Conservation (phyloP, 2,113 vertebrate genomes). For the Microtus ochrogaster region DNA sequence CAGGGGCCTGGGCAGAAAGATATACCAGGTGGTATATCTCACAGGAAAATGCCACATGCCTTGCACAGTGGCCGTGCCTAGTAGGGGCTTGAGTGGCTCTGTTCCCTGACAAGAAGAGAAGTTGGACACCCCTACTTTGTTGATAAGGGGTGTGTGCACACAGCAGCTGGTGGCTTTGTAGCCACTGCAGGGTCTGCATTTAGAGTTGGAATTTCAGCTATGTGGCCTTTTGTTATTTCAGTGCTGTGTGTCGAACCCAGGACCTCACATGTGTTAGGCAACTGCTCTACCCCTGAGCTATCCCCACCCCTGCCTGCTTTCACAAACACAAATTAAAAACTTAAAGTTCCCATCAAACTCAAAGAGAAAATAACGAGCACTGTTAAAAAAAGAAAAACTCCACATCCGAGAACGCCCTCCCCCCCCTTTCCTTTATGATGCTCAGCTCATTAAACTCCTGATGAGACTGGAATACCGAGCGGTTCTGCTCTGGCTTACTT, state of each 20-base stretch:
- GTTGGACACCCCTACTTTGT: background rate
- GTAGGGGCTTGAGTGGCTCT: background rate
- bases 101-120: background rate
- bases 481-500: slow-evolving; percentile 22
- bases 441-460: slow-evolving; percentile 33
- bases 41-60: background rate
- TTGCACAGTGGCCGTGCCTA: background rate
- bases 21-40: background rate
- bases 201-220: slow-evolving; percentile 73
- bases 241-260: background rate
- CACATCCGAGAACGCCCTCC: background rate
- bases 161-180: slow-evolving; percentile 34
- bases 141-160: background rate
- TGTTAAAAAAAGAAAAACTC: background rate
- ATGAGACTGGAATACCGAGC: background rate
- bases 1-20: background rate
- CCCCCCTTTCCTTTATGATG: background rate
- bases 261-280: background rate
- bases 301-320: slow-evolving; percentile 30
- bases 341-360: slow-evolving; percentile 62
- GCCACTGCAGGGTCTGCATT: background rate
- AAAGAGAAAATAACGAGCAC: slow-evolving; percentile 10
- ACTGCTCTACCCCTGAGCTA: background rate
- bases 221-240: slow-evolving; percentile 33
- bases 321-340: slow-evolving; percentile 71